Base-by-base conservation (phyloP, 2,797 vertebrate genomes). In the Chromobotia macracanthus region DNA sequence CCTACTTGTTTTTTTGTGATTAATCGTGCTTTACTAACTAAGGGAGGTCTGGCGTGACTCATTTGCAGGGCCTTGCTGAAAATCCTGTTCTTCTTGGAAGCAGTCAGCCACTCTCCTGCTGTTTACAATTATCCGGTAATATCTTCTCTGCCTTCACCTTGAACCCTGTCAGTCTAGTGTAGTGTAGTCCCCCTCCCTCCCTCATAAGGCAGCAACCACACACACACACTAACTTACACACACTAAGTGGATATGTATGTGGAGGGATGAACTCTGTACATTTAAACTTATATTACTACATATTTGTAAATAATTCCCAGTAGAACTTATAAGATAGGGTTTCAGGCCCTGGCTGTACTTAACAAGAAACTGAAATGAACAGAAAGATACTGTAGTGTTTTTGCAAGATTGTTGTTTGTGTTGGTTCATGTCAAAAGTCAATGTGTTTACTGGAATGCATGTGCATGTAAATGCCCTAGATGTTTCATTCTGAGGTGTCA, bases 1-100 rank as follows among this genome's bases (percentile, higher is more conserved):
- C 93, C 93, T 94, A 90, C 90, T 90, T 85, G 8, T 89, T 81
- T 83, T 84, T 87, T 72, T 81, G 84, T 79, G 67, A 87, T 92
- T 91, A 92, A 89, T 92, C 87, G 85, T 87, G 87, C 90, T 94
- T 93, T 90, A 89, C 68, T 76, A 90, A 89, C n/a, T 87, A 84
- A 89, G 79, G 46, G 58, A 82, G 87, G 89, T 87, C 86, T 89
- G 80, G 77, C 87, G 83, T 91, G 89, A 93, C 88, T 92, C 90
- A 92, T 84, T 83, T 82, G 11, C 48, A 81, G 79, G 88, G 79
- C 83, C 86, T 89, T 82, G 71, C 79, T 88, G 79, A 89, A 90
- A 91, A 89, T 87, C 87, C 80, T 73, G 75, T 88, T 87, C 84
- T 90, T 89, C 86, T 86, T 83, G 89, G 84, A 92, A 91, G 83